Conservation (phyloP, 2,888 invertebrate genomes). For the Automeris io region DNA sequence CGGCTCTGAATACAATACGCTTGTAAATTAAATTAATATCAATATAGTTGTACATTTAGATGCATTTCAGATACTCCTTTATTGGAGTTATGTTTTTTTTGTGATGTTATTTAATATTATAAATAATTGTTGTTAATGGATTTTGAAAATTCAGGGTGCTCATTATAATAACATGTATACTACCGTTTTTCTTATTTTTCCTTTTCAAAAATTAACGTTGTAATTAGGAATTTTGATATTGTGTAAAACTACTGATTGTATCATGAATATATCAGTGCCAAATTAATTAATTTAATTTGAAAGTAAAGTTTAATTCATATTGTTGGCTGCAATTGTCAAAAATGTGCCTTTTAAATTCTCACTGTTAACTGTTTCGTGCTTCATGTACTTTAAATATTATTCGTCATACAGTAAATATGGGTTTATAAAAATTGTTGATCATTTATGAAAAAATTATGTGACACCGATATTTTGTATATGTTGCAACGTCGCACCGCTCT, state of each 20-base stretch:
- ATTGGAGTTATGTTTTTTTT: too few relatives aligned
- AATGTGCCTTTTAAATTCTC: conserved; percentile 53
- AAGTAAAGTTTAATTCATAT: not conserved
- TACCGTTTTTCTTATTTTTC: conserved; percentile 16
- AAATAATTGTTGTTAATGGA: conserved; percentile 28
- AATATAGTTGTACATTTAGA: conserved; percentile 21
- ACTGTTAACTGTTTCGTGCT: conserved; percentile 23
- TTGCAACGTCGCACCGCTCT: conserved; percentile 7
- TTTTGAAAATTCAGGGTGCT: conserved; percentile 61
- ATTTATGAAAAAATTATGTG: conserved; percentile 25
- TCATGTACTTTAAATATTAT: conserved; percentile 37
- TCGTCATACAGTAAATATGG: conserved; percentile 29
- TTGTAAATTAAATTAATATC: conserved; percentile 37
- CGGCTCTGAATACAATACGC: conserved; percentile 47
- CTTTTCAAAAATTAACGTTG: conserved; percentile 1
- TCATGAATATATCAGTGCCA: conserved; percentile 12
- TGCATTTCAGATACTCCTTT: conserved; percentile 17
- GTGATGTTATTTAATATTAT: too few relatives aligned
- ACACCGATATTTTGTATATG: conserved; percentile 38
- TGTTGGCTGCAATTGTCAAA: conserved; percentile 38
- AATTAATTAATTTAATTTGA: conserved; percentile 1
- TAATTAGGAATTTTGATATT: too few relatives aligned
- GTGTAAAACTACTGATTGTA: too few relatives aligned
- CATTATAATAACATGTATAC: conserved; percentile 43
- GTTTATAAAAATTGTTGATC: conserved; percentile 11